phyloP scores from a whole-genome alignment of 2,797 vertebrate genomes.

The Erethizon dorsatum region DNA sequence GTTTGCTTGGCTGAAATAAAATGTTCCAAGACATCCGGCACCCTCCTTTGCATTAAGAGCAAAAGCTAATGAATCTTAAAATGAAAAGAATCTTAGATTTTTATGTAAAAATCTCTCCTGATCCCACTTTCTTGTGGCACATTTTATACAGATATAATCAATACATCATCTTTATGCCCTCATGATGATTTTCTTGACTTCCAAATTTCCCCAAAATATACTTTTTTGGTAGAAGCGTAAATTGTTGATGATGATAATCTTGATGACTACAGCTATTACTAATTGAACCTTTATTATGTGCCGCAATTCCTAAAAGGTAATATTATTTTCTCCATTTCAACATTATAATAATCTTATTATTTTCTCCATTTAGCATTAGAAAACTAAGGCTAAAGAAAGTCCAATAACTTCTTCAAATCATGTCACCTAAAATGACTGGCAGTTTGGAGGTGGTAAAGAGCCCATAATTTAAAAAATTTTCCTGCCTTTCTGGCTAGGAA shows the following conservation, averaged over 20 bases:
- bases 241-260: neutral
- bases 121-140: neutral
- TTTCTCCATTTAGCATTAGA: conserved; percentile 48
- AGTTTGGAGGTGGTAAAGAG: conserved; percentile 13
- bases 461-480: conserved; percentile 21
- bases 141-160: conserved; percentile 5
- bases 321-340: conserved; percentile 40
- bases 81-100: conserved; percentile 19
- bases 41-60: conserved; percentile 61
- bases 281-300: conserved; percentile 6
- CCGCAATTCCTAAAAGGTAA: neutral
- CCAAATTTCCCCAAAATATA: neutral
- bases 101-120: conserved; percentile 57
- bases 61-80: conserved; percentile 56
- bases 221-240: neutral
- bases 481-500: conserved; percentile 2
- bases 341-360: neutral
- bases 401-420: conserved; percentile 35
- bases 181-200: conserved; percentile 40
- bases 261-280: neutral
- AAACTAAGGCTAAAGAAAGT: conserved; percentile 43
- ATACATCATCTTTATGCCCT: conserved; percentile 19
- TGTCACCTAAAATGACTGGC: conserved; percentile 39
- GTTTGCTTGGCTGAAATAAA: conserved; percentile 72
- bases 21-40: conserved; percentile 39